Percentiles rank a stretch among this genome's conserved stretches.
These are phyloP conservation scores for Drosophila mulleri DNA, from an alignment of 2,888 invertebrate species.

Conservation along the genomic window DNA sequence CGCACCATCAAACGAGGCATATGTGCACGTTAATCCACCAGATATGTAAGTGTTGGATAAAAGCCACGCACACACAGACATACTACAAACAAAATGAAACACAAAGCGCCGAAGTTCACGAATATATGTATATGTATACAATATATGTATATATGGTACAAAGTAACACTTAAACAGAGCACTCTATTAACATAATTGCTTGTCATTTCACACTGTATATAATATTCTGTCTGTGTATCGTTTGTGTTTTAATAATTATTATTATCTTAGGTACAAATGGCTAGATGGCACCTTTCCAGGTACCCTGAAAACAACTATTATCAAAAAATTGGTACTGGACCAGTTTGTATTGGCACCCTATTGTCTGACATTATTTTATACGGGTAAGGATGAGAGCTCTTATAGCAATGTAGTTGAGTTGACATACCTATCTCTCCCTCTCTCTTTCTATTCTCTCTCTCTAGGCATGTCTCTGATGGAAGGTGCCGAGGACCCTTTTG, in stretches of 20 bases:
- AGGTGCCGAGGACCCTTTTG: constrained; percentile 88
- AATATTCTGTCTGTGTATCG: not conserved
- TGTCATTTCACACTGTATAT: constrained; percentile 12
- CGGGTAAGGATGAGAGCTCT: constrained; percentile 86
- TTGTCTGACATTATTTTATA: constrained; percentile 89
- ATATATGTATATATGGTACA: not conserved
- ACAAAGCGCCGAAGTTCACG: constrained; percentile 6
- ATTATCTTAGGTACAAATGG: constrained; percentile 90
- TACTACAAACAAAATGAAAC: constrained; percentile 20
- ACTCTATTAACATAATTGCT: constrained; percentile 25
- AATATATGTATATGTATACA: not conserved
- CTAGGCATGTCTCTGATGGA: constrained; percentile 92
- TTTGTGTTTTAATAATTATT: not conserved
- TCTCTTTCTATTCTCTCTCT: not conserved
- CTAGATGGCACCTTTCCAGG: constrained; percentile 90
- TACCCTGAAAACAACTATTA: constrained; percentile 87
- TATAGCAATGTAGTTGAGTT: not conserved
- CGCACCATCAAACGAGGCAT: constrained; percentile 65
- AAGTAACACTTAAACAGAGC: constrained; percentile 32
- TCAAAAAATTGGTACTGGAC: constrained; percentile 90
- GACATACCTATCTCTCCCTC: not conserved
- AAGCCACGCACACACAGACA: constrained; percentile 18
- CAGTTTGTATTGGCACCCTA: constrained; percentile 92
- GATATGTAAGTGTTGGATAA: constrained; percentile 63
- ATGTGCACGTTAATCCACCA: constrained; percentile 56